phyloP scores from a whole-genome alignment of 2,888 invertebrate genomes.

The Tetragnatha montana region DNA sequence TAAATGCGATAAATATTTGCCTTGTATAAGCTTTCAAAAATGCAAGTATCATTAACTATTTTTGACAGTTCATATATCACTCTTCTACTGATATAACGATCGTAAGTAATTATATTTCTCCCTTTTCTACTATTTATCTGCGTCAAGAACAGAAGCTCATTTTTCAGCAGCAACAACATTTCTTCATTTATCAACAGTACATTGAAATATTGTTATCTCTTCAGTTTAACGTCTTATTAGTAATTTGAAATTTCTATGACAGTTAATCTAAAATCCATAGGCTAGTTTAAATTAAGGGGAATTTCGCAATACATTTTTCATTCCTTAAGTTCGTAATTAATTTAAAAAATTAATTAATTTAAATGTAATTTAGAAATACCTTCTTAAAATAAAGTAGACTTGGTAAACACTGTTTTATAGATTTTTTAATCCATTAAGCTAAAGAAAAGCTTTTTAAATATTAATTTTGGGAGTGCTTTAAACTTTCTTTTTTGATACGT shows the following conservation, averaged over 20 bases:
- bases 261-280: neutral
- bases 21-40: neutral
- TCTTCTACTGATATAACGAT: neutral
- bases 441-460: too few relatives aligned
- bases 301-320: too few relatives aligned
- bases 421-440: too few relatives aligned
- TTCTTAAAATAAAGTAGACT: too few relatives aligned
- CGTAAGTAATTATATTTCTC: neutral
- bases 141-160: neutral
- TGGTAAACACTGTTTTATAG: too few relatives aligned
- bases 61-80: neutral
- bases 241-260: neutral
- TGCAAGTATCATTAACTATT: neutral
- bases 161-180: neutral
- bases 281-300: neutral
- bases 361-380: too few relatives aligned
- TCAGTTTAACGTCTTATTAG: neutral
- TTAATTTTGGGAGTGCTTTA: too few relatives aligned
- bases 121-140: neutral
- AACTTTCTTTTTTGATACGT: too few relatives aligned
- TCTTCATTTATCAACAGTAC: neutral
- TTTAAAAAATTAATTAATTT: too few relatives aligned
- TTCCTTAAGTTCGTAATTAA: too few relatives aligned
- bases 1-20: neutral
- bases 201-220: slow-evolving; percentile 16